phyloP scores from a whole-genome alignment of 2,888 invertebrate genomes.

The Acrocera orbiculus region DNA sequence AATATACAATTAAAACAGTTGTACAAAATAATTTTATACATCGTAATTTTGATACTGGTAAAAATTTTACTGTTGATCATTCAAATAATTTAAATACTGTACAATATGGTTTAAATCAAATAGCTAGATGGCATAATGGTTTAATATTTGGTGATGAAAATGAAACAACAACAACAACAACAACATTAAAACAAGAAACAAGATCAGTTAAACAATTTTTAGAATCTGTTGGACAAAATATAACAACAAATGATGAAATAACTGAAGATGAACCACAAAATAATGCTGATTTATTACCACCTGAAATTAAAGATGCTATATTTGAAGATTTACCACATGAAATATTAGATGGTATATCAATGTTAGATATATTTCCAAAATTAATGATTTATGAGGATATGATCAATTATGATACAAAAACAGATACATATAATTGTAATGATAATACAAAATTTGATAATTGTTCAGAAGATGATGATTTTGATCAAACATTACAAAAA shows the following conservation, averaged over 20 bases:
- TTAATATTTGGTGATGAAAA: constrained; percentile 18
- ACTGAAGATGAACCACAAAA: constrained; percentile 61
- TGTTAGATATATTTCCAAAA: constrained; percentile 68
- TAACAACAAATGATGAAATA: constrained; percentile 15
- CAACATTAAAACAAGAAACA: constrained; percentile 8
- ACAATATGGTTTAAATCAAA: constrained; percentile 46
- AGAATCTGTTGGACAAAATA: constrained; percentile 10
- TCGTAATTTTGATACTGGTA: constrained; percentile 39
- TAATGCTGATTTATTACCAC: constrained; percentile 63
- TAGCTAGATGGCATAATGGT: constrained; percentile 44
- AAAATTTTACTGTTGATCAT: constrained; percentile 68
- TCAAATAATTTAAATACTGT: constrained; percentile 41
- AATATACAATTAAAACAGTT: constrained; percentile 57
- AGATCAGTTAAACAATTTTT: constrained; percentile 11
- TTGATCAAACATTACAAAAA: constrained; percentile 9
- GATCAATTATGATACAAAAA: constrained; percentile 42
- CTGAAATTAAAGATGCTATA: constrained; percentile 71
- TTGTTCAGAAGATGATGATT: constrained; percentile 25
- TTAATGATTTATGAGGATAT: constrained; percentile 51
- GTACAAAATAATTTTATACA: constrained; percentile 33
- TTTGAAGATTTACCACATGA: constrained; percentile 73
- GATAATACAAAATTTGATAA: constrained; percentile 25
- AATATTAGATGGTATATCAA: constrained; percentile 64
- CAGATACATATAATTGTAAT: constrained; percentile 34
- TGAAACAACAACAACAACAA: constrained; percentile 11